A percentile compares a stretch with the other conserved stretches of the same genome.
Conservation (phyloP, 1,140 invertebrate genomes). For the Drosophila ogumai region DNA sequence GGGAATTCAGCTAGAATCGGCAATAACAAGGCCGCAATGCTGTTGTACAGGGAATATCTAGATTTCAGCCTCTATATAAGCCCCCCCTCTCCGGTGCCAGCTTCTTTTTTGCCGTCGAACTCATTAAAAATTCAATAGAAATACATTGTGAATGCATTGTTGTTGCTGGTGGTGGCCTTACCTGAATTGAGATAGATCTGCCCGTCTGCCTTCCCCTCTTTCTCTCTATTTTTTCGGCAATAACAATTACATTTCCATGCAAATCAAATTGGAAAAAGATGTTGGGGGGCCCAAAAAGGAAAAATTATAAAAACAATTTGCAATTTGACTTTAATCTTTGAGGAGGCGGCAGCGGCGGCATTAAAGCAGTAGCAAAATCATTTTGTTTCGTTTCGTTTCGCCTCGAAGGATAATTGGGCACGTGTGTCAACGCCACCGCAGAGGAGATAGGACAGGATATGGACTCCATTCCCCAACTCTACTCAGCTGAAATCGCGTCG, state of each 20-base stretch:
- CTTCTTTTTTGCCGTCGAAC: conserved; percentile 25
- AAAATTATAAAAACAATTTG: conserved; percentile 80
- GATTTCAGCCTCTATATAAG: no score
- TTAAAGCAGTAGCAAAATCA: conserved; percentile 36
- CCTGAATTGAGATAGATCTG: conserved; percentile 12
- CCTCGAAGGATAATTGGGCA: conserved; percentile 46
- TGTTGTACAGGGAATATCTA: conserved; percentile 31
- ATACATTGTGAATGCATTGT: conserved; percentile 63
- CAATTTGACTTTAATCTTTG: conserved; percentile 49
- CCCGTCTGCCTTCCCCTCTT: background rate
- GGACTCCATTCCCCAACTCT: conserved; percentile 5
- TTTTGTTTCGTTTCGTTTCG: conserved; percentile 14
- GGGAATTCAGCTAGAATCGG: conserved; percentile 2
- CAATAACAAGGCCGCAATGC: conserved; percentile 34
- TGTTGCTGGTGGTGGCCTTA: conserved; percentile 31
- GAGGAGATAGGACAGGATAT: conserved; percentile 10
- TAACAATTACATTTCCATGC: conserved; percentile 79
- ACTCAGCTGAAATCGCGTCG: conserved; percentile 9
- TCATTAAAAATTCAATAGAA: conserved; percentile 83
- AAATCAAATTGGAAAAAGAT: conserved; percentile 77
- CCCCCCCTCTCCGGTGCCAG: background rate
- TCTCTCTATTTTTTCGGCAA: conserved; percentile 3
- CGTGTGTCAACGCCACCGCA: conserved; percentile 32
- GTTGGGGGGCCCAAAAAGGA: conserved; percentile 10
- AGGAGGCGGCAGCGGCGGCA: background rate